Base-by-base conservation (phyloP, 2,888 invertebrate species). In the Ophioninae sp. region DNA sequence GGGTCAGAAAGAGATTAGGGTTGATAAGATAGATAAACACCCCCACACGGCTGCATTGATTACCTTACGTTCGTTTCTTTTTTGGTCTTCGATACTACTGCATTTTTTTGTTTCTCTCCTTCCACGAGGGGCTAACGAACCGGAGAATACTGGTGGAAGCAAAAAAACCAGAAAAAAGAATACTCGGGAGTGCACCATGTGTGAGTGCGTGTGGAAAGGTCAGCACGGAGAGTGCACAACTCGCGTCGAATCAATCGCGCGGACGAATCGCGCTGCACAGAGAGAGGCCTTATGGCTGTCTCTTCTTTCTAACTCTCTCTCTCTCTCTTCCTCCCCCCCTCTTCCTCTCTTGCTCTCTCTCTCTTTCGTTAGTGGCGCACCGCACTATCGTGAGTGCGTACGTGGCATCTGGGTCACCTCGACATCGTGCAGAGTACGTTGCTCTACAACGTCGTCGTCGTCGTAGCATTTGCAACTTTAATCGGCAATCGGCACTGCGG, bases 371-470 rank as follows among this genome's bases (percentile, higher is more conserved):
- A 17, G 69, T 64, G 44, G 65, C 58, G 51, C 23, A 56, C 56
- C 68, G 74, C 75, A 63, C 69, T 81, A 83, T 83, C 81, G 83
- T 56, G 61, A 83, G 81, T 78, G 83, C 85, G 86, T 88, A 86
- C 86, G 71, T 72, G 86, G 86, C 87, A 89, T 87, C 89, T 88
- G 86, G 89, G 88, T 89, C 88, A 89, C 87, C 80, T 83, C 87
- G 87, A 87, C 85, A 87, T 88, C 68, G 88, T 88, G 76, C 80
- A 41, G 22, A 56, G 63, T 79, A 76, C 79, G 75, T 69, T 65
- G 67, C 67, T 64, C 64, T 51, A 69, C 75, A 61, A 6, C 59
- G 41, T 64, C 79, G 71, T n/a, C 68, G 56, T 41, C 23, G 56
- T 56, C 59, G 51, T 65, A 51, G 71, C 72, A 68, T 5, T 56